Evolutionary conservation across 2,888 invertebrate species (phyloP).

Genomic region (Tetragnatha montana): DNA sequence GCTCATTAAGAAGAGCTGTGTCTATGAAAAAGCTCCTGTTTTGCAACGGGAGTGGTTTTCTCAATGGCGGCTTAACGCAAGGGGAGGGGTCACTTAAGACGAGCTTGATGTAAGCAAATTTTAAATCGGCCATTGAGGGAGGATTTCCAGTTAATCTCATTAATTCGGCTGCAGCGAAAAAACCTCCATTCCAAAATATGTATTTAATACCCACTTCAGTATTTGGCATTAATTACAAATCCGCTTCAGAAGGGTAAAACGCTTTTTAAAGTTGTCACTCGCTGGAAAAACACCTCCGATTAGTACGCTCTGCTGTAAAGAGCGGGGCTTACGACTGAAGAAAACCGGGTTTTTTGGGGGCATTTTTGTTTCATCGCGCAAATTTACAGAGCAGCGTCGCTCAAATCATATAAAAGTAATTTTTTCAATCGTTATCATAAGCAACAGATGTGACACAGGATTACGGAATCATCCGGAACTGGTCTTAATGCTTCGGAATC

Average conservation of each 20-base stretch:
- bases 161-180: constrained; percentile 28
- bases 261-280: constrained; percentile 40
- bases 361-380: constrained; percentile 39
- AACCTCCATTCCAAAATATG: constrained; percentile 55
- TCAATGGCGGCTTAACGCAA: neutral
- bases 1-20: too few relatives aligned
- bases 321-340: constrained; percentile 12
- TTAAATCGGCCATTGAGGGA: constrained; percentile 44
- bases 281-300: constrained; percentile 22
- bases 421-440: constrained; percentile 39
- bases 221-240: constrained; percentile 63
- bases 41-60: neutral
- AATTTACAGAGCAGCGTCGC: neutral
- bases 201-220: constrained; percentile 64
- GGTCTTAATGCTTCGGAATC: constrained; percentile 18
- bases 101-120: constrained; percentile 27
- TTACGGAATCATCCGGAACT: constrained; percentile 42
- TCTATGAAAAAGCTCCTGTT: neutral
- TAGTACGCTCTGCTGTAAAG: constrained; percentile 18
- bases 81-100: constrained; percentile 44
- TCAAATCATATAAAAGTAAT: constrained; percentile 17
- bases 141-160: constrained; percentile 62
- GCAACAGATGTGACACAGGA: constrained; percentile 52
- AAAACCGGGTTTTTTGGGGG: constrained; percentile 16
- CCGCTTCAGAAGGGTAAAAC: constrained; percentile 20